Evolutionary conservation across 2,888 invertebrate species (phyloP).

Genomic region (Cylindroiulus punctatus): DNA sequence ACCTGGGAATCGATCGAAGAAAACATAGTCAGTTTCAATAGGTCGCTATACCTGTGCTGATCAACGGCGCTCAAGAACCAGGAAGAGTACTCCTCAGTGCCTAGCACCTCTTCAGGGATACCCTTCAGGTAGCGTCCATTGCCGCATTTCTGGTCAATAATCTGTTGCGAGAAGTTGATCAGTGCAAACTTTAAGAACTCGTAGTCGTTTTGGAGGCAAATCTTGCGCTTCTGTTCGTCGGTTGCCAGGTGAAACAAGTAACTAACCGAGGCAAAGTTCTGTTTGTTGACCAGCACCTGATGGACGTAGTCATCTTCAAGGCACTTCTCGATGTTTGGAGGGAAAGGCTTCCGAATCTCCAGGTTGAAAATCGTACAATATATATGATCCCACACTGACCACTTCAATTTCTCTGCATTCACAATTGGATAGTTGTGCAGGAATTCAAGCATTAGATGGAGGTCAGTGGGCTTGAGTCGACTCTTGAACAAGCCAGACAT

Average conservation of each 20-base stretch:
- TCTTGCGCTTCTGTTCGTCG: not conserved
- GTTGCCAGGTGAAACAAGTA: not conserved
- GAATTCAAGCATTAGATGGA: not conserved
- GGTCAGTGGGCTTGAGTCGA: not conserved
- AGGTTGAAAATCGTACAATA: not conserved
- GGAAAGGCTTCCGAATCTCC: not conserved
- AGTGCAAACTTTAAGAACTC: not conserved
- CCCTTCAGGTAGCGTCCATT: not conserved
- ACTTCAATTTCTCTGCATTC: not conserved
- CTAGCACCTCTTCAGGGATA: not conserved
- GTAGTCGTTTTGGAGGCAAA: not conserved
- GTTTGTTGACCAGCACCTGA: not conserved
- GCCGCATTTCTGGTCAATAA: not conserved
- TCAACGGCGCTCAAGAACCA: not conserved
- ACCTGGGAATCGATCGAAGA: not conserved
- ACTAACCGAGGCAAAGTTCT: not conserved
- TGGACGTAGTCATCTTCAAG: not conserved
- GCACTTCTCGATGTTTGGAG: not conserved
- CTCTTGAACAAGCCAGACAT: constrained; percentile 1
- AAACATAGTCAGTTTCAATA: not conserved
- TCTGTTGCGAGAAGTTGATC: not conserved
- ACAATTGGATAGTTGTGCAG: not conserved
- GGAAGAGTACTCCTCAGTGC: not conserved
- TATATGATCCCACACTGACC: not conserved
- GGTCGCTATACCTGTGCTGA: not conserved